Base-by-base conservation (phyloP, 2,888 invertebrate genomes). In the Noctua fimbriata region DNA sequence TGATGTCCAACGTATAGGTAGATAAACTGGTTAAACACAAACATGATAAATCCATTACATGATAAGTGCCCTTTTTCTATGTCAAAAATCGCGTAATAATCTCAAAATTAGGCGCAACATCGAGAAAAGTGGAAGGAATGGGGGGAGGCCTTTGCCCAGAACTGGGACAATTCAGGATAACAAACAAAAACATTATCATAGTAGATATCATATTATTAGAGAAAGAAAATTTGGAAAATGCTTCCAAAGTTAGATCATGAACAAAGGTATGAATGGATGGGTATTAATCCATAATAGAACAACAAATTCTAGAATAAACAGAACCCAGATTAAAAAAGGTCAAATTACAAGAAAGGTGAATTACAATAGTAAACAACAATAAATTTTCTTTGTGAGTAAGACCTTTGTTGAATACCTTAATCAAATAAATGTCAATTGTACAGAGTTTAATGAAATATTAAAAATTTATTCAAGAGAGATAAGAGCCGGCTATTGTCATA, bases 341-440 rank as follows among this genome's bases (percentile, higher is more conserved):
- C 32, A 36, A 36, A 36, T 36, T 36, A 36, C 32, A 36, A 36
- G 2, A 36, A 36, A 36, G 1, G 32, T 36, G 32, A 76, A 58
- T 66, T 70, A 66, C 18, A 52, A n/a, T 24, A 63, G 32, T 41
- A 82, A 47, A 71, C 44, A 36, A 58, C 49, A 69, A 66, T 36
- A 36, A 36, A 36, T 78, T 28, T 69, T 49, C 58, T 44, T 47
- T 12, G 28, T 21, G 36, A 69, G 69, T 16, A 47, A 78, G 69
- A 28, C 78, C 32, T 65, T 78, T 58, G 69, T 65, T 69, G 21
- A 49, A 72, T 58, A 69, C 72, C 55, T 58, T 79, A 24, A 32
- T 73, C 73, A 84, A 82, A 79, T 84, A 82, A 84, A 82, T 82
- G 73, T 73, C 70, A 60, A 79, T 66, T 73, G 73, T 70, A 70